Evolutionary conservation across 2,113 vertebrate species (phyloP), one percentile per base, ranked within the genome.

Genomic region (Cardinalis cardinalis): DNA sequence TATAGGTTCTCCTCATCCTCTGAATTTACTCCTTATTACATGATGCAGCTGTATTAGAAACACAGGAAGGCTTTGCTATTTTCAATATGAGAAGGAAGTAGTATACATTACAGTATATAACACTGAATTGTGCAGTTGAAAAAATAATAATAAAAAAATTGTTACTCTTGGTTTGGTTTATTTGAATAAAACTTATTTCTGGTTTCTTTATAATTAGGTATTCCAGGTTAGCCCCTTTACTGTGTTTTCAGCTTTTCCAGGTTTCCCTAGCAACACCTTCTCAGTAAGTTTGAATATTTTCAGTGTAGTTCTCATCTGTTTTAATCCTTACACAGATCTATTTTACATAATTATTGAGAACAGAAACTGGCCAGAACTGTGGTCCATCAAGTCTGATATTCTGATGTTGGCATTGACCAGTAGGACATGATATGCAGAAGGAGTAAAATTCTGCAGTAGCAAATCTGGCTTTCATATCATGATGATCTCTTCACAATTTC

Each of bases 191-290:
- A 66, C 19, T 73, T 76, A 36, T 64, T 74, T 84, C 53, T 88
- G n/a, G 10, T 59, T 83, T 71, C 23, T 40, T 52, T 84, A 77
- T 51, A 70, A 83, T 60, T 66, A 73, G 32, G 8, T 73, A 38
- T 77, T 76, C 32, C 32, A 68, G 20, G 9, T 31, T 84, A 64
- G 18, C n/a, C 18, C 9, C 9, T 76, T 76, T 73, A 64, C 64
- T 80, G 34, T 79, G 49, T 91, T 86, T 94, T 55, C 55, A 83
- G 15, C 44, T 76, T 66, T 15, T 74, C 21, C 1, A 14, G 17
- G 56, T 94, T 81, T 88, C 82, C 85, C 15, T 90, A 52, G 85
- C 75, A 91, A 88, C 85, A 83, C 4, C n/a, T 52, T 46, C 55
- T 63, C 40, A 52, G 60, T 70, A 70, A 51, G 93, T 85, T 89